These are phyloP conservation scores for Sceliomorpha sp. DNA, from an alignment of 2,888 invertebrate species.

Conservation along the genomic window DNA sequence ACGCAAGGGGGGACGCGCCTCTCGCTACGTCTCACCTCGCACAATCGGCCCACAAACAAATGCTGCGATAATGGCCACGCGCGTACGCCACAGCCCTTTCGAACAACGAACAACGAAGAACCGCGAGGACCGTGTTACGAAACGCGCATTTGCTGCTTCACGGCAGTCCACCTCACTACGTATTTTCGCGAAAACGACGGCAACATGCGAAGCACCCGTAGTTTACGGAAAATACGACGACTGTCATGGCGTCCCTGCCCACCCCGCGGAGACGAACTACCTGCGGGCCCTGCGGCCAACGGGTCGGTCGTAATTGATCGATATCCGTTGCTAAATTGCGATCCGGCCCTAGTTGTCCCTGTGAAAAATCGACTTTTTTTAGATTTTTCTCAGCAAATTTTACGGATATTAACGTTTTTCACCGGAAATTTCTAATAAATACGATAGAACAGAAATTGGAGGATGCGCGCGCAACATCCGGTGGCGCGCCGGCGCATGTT, in stretches of 20 bases:
- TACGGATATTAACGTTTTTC: too few species aligned
- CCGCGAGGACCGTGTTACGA: too few species aligned
- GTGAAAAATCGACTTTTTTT: too few species aligned
- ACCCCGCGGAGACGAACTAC: conserved; percentile 46
- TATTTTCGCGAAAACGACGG: conserved; percentile 9
- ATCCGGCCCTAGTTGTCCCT: too few species aligned
- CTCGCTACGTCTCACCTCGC: conserved; percentile 47
- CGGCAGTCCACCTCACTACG: background rate
- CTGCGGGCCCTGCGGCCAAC: too few species aligned
- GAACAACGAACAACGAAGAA: too few species aligned
- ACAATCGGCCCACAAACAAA: conserved; percentile 33
- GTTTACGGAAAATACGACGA: conserved; percentile 54
- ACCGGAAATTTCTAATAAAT: too few species aligned
- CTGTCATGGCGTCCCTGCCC: conserved; percentile 56
- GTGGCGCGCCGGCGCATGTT: background rate
- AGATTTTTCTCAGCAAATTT: conserved; percentile 16
- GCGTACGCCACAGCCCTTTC: conserved; percentile 14
- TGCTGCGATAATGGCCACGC: too few species aligned
- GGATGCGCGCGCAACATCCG: conserved; percentile 43
- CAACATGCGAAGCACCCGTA: conserved; percentile 17
- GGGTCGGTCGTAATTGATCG: background rate
- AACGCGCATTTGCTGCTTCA: too few species aligned
- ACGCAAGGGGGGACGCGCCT: conserved; percentile 53
- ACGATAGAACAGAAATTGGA: conserved; percentile 18
- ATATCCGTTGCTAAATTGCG: too few species aligned